A percentile compares a stretch with the other conserved stretches of the same genome.
Conservation (phyloP, 2,888 invertebrate genomes). For the Ormyrus nitidulus region DNA sequence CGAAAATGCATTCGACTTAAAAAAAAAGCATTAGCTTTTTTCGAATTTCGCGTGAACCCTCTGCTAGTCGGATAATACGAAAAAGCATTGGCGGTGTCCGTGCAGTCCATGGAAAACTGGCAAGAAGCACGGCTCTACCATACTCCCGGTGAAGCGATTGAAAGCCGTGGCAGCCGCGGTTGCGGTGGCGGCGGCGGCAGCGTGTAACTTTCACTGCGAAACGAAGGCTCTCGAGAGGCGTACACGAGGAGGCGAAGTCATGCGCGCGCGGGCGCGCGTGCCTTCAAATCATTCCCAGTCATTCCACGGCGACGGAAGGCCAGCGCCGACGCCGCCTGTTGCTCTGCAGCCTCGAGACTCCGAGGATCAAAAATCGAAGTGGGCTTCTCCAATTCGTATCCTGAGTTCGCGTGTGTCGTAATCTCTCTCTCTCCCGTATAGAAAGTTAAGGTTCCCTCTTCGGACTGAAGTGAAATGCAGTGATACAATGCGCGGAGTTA, state of each 20-base stretch:
- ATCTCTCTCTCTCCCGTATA: neutral
- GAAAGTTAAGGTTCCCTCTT: constrained; percentile 22
- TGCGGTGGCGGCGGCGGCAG: constrained; percentile 6
- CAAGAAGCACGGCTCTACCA: too few species aligned
- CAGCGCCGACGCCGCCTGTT: neutral
- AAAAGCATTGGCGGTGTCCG: too few species aligned
- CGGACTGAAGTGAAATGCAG: constrained; percentile 21
- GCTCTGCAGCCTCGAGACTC: neutral
- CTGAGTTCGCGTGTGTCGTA: neutral
- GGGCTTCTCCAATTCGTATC: neutral
- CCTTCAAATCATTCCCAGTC: constrained; percentile 71
- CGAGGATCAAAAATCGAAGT: too few species aligned
- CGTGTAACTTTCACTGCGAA: constrained; percentile 20
- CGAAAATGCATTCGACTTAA: too few species aligned
- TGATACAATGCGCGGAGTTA: constrained; percentile 20
- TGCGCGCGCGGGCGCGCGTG: constrained; percentile 49
- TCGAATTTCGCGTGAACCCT: too few species aligned
- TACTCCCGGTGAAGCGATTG: too few species aligned
- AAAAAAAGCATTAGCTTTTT: too few species aligned
- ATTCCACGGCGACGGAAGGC: constrained; percentile 63
- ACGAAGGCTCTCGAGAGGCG: neutral
- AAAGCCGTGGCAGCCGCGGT: neutral
- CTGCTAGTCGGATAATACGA: too few species aligned
- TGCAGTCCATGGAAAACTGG: too few species aligned
- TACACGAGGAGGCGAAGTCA: constrained; percentile 33